These are phyloP conservation scores for Cuculus canorus DNA, from an alignment of 2,797 vertebrate genomes.

Conservation along the genomic window DNA sequence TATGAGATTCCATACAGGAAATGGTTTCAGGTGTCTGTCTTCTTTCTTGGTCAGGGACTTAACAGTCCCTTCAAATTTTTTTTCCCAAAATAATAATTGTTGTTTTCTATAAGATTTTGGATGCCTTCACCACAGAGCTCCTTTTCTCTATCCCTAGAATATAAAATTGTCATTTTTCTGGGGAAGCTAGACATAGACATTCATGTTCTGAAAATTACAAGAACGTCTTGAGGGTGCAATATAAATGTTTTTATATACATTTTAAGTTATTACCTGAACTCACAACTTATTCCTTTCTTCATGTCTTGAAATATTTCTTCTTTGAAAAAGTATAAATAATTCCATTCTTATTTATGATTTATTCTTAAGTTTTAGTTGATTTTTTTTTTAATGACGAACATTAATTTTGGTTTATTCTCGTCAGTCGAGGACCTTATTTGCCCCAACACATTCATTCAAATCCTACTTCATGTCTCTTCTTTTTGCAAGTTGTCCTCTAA, in stretches of 20 bases:
- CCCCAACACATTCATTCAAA: not conserved
- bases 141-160: not conserved
- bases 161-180: not conserved
- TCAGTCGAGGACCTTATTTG: not conserved
- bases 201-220: not conserved
- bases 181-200: not conserved
- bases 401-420: not conserved
- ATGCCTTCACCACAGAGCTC: not conserved
- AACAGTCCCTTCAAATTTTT: not conserved
- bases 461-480: not conserved
- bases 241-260: not conserved
- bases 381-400: not conserved
- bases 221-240: not conserved
- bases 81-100: not conserved
- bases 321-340: not conserved
- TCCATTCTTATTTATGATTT: not conserved
- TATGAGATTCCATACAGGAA: not conserved
- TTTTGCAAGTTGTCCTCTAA: not conserved
- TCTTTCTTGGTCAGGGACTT: not conserved
- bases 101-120: not conserved
- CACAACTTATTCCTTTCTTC: not conserved
- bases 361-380: not conserved
- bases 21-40: not conserved
- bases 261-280: conserved; percentile 6
- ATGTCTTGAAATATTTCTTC: not conserved